Conservation (phyloP, 2,113 vertebrate species). For the Glaucidium brasilianum region DNA sequence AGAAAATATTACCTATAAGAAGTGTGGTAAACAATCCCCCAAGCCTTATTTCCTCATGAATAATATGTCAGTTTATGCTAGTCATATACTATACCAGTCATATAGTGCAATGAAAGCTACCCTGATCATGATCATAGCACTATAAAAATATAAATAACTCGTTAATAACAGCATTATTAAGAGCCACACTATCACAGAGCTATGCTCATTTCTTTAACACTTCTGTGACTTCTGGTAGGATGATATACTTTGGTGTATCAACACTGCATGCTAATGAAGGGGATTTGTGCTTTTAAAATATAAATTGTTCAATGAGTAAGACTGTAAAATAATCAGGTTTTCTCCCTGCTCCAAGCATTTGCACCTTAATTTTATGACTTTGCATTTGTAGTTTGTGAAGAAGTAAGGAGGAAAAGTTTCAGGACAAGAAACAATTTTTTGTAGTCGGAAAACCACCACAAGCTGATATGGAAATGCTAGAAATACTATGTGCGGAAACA, state of each 20-base stretch:
- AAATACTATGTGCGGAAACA: not conserved
- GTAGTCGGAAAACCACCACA: not conserved
- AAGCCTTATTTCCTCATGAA: not conserved
- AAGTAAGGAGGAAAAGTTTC: not conserved
- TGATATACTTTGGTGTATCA: not conserved
- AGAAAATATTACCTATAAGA: not conserved
- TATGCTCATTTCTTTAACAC: not conserved
- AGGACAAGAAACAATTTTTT: not conserved
- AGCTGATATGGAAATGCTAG: not conserved
- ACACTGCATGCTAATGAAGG: not conserved
- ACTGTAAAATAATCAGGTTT: not conserved
- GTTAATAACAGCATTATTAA: not conserved
- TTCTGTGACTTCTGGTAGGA: not conserved
- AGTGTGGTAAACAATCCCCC: not conserved
- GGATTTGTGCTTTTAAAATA: not conserved
- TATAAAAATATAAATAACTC: not conserved
- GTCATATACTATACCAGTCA: not conserved
- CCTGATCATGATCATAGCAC: not conserved
- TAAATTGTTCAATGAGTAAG: not conserved
- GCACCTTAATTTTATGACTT: not conserved
- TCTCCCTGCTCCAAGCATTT: not conserved
- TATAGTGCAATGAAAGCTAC: not conserved
- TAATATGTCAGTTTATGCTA: not conserved
- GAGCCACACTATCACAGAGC: not conserved
- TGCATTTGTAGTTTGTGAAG: not conserved